phyloP scores from a whole-genome alignment of 2,113 vertebrate genomes.

The Hemibagrus wyckioides region DNA sequence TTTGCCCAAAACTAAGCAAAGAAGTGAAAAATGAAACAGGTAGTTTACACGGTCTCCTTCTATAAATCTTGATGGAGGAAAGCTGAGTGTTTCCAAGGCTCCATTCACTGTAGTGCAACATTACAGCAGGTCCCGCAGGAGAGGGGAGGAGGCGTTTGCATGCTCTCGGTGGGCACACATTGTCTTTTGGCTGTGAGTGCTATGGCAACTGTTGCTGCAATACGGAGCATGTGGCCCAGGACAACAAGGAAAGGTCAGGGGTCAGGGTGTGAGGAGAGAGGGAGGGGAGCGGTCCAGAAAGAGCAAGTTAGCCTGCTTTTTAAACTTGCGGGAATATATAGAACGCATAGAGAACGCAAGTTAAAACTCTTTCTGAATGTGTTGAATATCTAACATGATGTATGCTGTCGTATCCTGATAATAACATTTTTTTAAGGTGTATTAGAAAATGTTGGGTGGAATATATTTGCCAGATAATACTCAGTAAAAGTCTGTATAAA shows the following conservation, averaged over 20 bases:
- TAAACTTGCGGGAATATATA: not conserved
- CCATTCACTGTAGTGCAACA: conserved; percentile 50
- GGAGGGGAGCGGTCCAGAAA: conserved; percentile 36
- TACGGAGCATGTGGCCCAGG: conserved; percentile 54
- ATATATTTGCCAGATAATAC: not conserved
- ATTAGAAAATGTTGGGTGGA: not conserved
- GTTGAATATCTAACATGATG: not conserved
- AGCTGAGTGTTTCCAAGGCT: conserved; percentile 58
- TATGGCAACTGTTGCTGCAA: conserved; percentile 79
- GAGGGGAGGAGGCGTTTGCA: conserved; percentile 61
- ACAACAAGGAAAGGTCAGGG: conserved; percentile 63
- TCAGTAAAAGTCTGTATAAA: not conserved
- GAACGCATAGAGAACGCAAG: not conserved
- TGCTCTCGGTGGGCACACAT: conserved; percentile 65
- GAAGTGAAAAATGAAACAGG: conserved; percentile 23
- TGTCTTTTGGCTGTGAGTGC: conserved; percentile 67
- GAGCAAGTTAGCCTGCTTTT: conserved; percentile 30
- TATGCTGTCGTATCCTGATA: too few relatives aligned
- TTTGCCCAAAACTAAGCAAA: not conserved
- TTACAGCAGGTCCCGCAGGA: conserved; percentile 50
- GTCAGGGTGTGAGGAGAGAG: conserved; percentile 66
- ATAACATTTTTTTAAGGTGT: not conserved
- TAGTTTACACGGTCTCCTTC: conserved; percentile 32
- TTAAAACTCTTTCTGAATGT: not conserved
- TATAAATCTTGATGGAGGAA: conserved; percentile 44